Conservation (phyloP, 2,888 invertebrate genomes). For the Acanthopleura granulata region DNA sequence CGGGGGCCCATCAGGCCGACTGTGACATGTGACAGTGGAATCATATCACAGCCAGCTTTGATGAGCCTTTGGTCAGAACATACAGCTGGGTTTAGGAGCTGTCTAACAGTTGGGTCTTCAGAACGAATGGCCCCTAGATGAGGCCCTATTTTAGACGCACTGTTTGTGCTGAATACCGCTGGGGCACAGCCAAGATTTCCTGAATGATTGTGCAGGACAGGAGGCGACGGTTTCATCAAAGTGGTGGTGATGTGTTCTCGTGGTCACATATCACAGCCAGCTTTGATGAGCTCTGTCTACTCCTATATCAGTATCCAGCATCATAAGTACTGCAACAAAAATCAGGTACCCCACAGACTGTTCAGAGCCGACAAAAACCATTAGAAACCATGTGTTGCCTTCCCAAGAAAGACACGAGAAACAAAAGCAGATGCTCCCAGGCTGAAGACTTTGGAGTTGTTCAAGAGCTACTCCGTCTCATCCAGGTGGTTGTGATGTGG, state of each 20-base stretch:
- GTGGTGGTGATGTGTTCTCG: slow-evolving; percentile 85
- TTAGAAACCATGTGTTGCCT: no score
- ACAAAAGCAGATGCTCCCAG: no score
- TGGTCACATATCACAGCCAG: slow-evolving; percentile 95
- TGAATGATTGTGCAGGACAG: neutral
- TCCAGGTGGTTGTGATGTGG: slow-evolving; percentile 63
- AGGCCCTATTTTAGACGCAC: no score
- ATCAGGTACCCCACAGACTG: no score
- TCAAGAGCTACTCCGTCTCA: slow-evolving; percentile 31
- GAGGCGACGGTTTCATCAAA: slow-evolving; percentile 73
- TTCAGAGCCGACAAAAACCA: no score
- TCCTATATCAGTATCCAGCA: neutral
- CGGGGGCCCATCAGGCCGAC: slow-evolving; percentile 83
- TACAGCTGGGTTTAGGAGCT: no score
- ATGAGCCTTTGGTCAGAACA: slow-evolving; percentile 67
- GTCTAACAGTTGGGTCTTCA: no score
- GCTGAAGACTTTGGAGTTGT: neutral
- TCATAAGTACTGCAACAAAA: neutral
- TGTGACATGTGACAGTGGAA: slow-evolving; percentile 81
- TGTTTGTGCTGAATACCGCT: no score
- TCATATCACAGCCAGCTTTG: slow-evolving; percentile 99
- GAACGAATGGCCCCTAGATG: no score
- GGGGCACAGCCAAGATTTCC: no score
- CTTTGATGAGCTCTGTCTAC: slow-evolving; percentile 77
- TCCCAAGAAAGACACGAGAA: no score